Conservation (phyloP, 2,113 vertebrate species). For the Cyprinus carpio region DNA sequence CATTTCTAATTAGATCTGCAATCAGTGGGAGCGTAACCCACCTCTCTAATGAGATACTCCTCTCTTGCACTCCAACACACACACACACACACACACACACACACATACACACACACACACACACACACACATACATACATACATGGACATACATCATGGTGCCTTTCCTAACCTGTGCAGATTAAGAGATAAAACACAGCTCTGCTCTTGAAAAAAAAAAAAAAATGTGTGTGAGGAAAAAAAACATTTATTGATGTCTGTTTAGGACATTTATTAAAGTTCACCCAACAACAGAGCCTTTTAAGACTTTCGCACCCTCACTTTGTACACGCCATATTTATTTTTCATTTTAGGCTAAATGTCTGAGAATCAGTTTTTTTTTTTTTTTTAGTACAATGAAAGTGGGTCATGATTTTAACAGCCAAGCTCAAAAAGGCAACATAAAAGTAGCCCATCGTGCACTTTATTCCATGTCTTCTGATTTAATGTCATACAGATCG, state of each 20-base stretch:
- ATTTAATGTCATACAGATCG: not conserved
- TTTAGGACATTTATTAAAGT: slow-evolving; percentile 1
- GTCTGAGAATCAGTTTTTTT: not conserved
- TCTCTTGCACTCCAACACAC: slow-evolving; percentile 8
- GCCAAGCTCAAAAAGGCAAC: not conserved
- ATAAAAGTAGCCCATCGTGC: not conserved
- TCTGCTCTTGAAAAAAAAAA: not conserved
- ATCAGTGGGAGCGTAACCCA: slow-evolving; percentile 60
- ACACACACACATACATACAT: not conserved
- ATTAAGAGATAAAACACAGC: not conserved
- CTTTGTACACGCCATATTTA: not conserved
- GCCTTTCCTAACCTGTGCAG: not conserved
- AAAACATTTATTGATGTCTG: not conserved
- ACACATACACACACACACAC: too few species aligned
- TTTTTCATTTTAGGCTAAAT: not conserved
- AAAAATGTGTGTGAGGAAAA: not conserved
- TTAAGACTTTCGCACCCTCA: not conserved
- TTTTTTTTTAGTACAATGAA: not conserved
- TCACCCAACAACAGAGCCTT: not conserved
- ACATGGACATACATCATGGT: not conserved
- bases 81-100: not conserved
- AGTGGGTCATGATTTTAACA: not conserved
- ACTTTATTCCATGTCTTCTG: not conserved
- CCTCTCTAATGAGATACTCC: slow-evolving; percentile 58
- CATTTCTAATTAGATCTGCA: slow-evolving; percentile 66